Evolutionary conservation across 92 coral and sea anemone genomes (phyloP).

Genomic region (Heliopora coerulea): DNA sequence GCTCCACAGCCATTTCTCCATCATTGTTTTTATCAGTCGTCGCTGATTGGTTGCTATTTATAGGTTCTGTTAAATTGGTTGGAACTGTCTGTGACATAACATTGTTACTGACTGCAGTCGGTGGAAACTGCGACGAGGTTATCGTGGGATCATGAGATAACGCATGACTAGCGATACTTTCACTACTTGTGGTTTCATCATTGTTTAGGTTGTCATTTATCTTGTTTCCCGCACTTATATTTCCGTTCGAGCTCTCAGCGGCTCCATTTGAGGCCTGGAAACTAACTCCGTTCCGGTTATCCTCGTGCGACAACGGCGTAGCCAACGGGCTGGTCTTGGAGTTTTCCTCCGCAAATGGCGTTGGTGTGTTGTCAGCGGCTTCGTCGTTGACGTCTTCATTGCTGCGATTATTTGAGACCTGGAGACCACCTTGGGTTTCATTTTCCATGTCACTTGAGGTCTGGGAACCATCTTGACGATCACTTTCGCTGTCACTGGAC

Average conservation of each 20-base stretch:
- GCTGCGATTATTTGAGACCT: constrained; percentile 6
- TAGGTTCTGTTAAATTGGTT: not conserved
- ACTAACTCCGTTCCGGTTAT: no score
- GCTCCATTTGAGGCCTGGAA: no score
- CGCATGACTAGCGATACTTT: no score
- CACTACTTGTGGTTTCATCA: no score
- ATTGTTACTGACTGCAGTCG: no score
- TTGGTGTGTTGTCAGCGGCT: not conserved
- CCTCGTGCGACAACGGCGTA: not conserved
- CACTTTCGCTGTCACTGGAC: not conserved
- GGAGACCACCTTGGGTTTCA: not conserved
- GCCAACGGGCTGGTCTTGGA: not conserved
- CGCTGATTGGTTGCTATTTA: constrained; percentile 8
- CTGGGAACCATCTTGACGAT: not conserved
- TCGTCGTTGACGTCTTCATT: not conserved
- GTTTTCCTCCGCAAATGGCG: not conserved
- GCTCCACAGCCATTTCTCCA: not conserved
- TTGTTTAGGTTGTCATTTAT: no score
- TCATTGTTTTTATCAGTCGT: not conserved
- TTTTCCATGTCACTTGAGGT: not conserved
- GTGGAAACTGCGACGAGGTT: no score
- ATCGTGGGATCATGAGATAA: no score
- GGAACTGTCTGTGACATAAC: not conserved
- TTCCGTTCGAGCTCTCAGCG: no score
- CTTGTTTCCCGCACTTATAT: no score